Base-by-base conservation (phyloP, 2,888 invertebrate genomes). In the Cosmia trapezina region DNA sequence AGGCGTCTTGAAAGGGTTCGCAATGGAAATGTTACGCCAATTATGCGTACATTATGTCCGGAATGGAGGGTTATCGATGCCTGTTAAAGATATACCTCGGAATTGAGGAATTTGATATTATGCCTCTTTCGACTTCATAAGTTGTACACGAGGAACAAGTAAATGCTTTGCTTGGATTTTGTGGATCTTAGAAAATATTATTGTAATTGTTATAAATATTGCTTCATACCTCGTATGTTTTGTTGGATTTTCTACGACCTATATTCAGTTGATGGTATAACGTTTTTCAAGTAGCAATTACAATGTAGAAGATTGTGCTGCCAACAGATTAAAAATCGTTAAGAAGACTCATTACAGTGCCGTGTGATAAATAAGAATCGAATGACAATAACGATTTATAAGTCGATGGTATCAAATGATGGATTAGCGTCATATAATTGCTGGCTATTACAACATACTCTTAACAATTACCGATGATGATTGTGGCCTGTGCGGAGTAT, bases 11-110 rank as follows among this genome's bases (percentile, higher is more conserved):
- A 95, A 95, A 96, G 95, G 96, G 96, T 95, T 93, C 91, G 91
- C 93, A 93, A 92, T 93, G 93, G 95, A 94, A 95, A 96, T 95
- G 96, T 94, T 94, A 94, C 95, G 96, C 95, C 95, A 96, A 96
- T 96, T 96, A 96, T 95, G 95, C 93, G 95, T 94, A 94, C 94
- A 95, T 95, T 95, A 95, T 95, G 94, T 91, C 89, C 87, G 94
- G 94, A 94, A 95, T 94, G 93, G 89, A 93, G 94, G 95, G 94
- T 92, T 95, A 95, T 95, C 93, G 93, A 94, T 94, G 92, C 90
- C 91, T 89, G 86, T 87, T 89, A 70, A 73, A 84, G 73, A 83
- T 79, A 68, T 74, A 79, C 80, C 83, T 87, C 79, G 77, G 76
- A 84, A 83, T 74, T 83, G 78, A 65, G 83, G 84, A 87, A 86